Evolutionary conservation across 2,888 invertebrate genomes (phyloP).

Genomic region (Balanococcus diminutus): DNA sequence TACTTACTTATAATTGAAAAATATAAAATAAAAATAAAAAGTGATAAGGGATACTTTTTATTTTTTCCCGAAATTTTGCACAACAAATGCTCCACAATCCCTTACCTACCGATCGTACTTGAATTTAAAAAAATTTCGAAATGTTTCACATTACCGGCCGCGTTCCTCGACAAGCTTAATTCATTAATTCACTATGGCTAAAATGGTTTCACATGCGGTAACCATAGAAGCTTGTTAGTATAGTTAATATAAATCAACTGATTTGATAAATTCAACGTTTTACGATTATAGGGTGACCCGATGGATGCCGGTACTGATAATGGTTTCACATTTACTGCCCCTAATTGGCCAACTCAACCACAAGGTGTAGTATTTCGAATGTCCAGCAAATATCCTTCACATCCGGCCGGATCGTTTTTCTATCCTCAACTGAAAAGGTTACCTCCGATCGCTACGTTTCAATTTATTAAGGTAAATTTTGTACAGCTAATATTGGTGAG

Average conservation of each 20-base stretch:
- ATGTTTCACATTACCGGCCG: not conserved
- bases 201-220: not conserved
- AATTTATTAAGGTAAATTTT: constrained; percentile 79
- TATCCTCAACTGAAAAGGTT: constrained; percentile 86
- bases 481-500: no score
- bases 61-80: no score
- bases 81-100: no score
- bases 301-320: constrained; percentile 93
- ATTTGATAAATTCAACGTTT: constrained; percentile 8
- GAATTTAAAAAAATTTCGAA: not conserved
- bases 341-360: constrained; percentile 92
- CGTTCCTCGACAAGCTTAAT: no score
- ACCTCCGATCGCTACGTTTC: constrained; percentile 88
- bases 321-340: constrained; percentile 95
- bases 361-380: constrained; percentile 87
- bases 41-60: no score
- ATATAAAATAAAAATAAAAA: no score
- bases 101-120: no score
- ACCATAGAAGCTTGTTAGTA: not conserved
- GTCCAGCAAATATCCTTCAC: constrained; percentile 85
- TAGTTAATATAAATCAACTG: not conserved
- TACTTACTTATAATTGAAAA: no score
- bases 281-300: constrained; percentile 76
- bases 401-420: constrained; percentile 93
- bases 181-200: no score